Evolutionary conservation across 2,797 vertebrate genomes (phyloP).

Genomic region (Enteromius afrohamiltoni): DNA sequence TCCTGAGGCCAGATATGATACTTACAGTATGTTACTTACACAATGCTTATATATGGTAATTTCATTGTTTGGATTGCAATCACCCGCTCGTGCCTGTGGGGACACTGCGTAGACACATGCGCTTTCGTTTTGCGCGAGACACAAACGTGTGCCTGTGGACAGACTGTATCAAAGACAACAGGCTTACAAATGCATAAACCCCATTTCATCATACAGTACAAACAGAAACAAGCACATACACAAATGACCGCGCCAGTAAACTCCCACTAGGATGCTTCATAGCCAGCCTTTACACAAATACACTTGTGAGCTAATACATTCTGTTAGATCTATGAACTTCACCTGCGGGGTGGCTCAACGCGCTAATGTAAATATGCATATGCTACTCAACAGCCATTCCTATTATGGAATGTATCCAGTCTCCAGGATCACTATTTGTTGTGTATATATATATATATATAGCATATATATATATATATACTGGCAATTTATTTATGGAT

Average conservation of each 20-base stretch:
- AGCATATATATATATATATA: too few species aligned
- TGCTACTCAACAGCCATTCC: neutral
- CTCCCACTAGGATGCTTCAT: slow-evolving; percentile 10
- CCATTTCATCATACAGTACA: slow-evolving; percentile 16
- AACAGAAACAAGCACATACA: slow-evolving; percentile 42
- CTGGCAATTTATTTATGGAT: neutral
- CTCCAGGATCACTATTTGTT: neutral
- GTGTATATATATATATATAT: too few species aligned
- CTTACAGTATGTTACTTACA: neutral
- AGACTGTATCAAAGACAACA: slow-evolving; percentile 1
- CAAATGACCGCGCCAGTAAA: slow-evolving; percentile 4
- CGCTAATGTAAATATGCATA: slow-evolving; percentile 8
- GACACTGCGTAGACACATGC: neutral
- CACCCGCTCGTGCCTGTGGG: neutral
- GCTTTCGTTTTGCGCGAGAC: neutral
- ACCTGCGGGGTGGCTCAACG: neutral
- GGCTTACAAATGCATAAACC: slow-evolving; percentile 14
- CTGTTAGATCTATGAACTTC: slow-evolving; percentile 22
- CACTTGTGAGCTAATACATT: slow-evolving; percentile 21
- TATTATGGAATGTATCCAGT: neutral
- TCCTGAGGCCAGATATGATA: neutral
- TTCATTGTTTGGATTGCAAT: neutral
- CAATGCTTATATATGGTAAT: slow-evolving; percentile 9
- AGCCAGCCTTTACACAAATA: slow-evolving; percentile 19
- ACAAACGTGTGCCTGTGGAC: slow-evolving; percentile 17